Percentiles rank a stretch among this genome's conserved stretches.
These are phyloP conservation scores for Scortum barcoo DNA, from an alignment of 2,113 vertebrate genomes.

Conservation along the genomic window DNA sequence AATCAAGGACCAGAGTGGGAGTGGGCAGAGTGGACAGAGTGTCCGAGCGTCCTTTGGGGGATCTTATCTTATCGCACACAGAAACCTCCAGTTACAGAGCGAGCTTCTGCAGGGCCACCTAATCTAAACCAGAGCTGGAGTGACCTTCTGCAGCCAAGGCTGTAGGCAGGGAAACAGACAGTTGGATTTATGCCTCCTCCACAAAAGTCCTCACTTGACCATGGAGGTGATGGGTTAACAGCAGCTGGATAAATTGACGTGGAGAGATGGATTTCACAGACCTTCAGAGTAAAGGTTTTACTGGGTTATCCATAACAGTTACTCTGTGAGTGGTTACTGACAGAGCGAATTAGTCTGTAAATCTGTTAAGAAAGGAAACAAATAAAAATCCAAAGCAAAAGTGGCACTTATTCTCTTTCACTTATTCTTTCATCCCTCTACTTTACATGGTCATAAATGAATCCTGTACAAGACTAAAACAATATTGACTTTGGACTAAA, in stretches of 20 bases:
- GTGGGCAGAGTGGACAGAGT: constrained; percentile 19
- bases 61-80: constrained; percentile 62
- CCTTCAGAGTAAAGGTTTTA: constrained; percentile 33
- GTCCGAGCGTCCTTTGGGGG: constrained; percentile 30
- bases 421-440: not conserved
- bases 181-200: constrained; percentile 57
- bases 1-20: constrained; percentile 46
- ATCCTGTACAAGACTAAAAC: not conserved
- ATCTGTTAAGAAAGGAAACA: not conserved
- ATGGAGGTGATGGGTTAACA: constrained; percentile 53
- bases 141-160: constrained; percentile 55
- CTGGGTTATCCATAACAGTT: constrained; percentile 24
- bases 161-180: constrained; percentile 25
- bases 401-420: not conserved
- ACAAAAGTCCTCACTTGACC: constrained; percentile 51
- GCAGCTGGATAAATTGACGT: constrained; percentile 45
- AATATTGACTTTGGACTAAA: not conserved
- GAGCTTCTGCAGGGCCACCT: constrained; percentile 31
- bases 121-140: constrained; percentile 48
- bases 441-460: not conserved
- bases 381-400: not conserved
- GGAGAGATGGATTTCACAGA: constrained; percentile 52
- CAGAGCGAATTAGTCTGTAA: not conserved
- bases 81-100: constrained; percentile 23
- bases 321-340: constrained; percentile 4